Evolutionary conservation across 2,797 vertebrate species (phyloP), one percentile per base, ranked within the genome.

Genomic region (Brachymystax lenok): DNA sequence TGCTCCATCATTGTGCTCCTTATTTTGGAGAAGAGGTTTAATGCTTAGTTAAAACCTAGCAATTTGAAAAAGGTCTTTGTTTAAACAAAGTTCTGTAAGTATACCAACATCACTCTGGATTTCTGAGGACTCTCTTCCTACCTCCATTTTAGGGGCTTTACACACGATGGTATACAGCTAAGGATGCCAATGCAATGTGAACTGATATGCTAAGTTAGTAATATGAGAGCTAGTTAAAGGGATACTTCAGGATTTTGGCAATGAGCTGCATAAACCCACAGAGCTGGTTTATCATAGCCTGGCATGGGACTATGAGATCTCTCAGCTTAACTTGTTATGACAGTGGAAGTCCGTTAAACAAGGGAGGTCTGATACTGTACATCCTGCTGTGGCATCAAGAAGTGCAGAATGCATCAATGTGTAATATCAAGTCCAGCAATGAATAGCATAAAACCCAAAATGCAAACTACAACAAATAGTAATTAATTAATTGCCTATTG

Each of bases 31-130:
- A 80, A 1, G 40, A 40, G 40, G 59, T 73, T 19, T 88, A 28
- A 82, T 84, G 82, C 80, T 86, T 74, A 84, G 80, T 87, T 76
- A 75, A 81, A 83, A 78, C 74, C 6, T 7, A 81, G 77, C 79
- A 71, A 84, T 87, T 80, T 90, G 88, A 89, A 86, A 83, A 81
- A 84, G 74, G 72, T 81, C 91, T 94, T 92, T 93, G 92, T 94
- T 90, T 77, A 59, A 12, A 73, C 74, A 21, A 35, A 61, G 16
- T 17, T 61, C 68, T 80, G 74, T 78, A 66, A 75, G 75, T 76
- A 73, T 79, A 86, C 33, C 77, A 84, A 17, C 12, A 24, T 69
- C 33, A 66, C 76, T 14, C 33, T 74, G 70, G 8, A 28, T 80
- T 80, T 80, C 63, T 75, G 77, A 75, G 74, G 84, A 81, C 21